Evolutionary conservation across 2,797 vertebrate genomes (phyloP).

Genomic region (Enteromius fasciolatus): DNA sequence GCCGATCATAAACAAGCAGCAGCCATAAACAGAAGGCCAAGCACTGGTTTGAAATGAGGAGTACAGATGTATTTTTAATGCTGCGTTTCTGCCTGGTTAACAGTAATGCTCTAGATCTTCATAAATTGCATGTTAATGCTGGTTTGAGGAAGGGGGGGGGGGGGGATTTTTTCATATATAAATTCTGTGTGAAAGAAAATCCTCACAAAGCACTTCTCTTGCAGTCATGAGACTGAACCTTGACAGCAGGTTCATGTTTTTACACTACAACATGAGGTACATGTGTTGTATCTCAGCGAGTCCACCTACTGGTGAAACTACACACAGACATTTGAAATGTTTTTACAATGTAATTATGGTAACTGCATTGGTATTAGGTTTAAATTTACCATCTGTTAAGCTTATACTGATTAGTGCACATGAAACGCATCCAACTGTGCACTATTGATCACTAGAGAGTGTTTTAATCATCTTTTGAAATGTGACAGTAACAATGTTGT

Average conservation of each 20-base stretch:
- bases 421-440: background rate
- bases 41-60: slow-evolving; percentile 54
- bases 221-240: slow-evolving; percentile 40
- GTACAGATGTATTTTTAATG: slow-evolving; percentile 38
- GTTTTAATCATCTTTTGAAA: slow-evolving; percentile 7
- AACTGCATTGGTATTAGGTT: background rate
- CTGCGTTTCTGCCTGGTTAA: slow-evolving; percentile 47
- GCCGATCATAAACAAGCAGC: slow-evolving; percentile 25
- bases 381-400: slow-evolving; percentile 3
- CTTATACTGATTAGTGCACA: background rate
- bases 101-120: slow-evolving; percentile 34
- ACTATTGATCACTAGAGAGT: background rate
- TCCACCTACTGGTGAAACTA: slow-evolving; percentile 31
- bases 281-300: background rate
- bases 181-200: slow-evolving; percentile 23
- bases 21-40: slow-evolving; percentile 37
- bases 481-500: background rate
- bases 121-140: slow-evolving; percentile 43
- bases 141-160: slow-evolving; percentile 12
- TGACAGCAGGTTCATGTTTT: slow-evolving; percentile 18
- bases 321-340: slow-evolving; percentile 27
- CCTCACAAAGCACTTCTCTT: slow-evolving; percentile 41
- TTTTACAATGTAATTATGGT: slow-evolving; percentile 9
- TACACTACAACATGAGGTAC: background rate
- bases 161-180: background rate